Evolutionary conservation across 2,113 vertebrate species (phyloP).

Genomic region (Holacanthus passer): DNA sequence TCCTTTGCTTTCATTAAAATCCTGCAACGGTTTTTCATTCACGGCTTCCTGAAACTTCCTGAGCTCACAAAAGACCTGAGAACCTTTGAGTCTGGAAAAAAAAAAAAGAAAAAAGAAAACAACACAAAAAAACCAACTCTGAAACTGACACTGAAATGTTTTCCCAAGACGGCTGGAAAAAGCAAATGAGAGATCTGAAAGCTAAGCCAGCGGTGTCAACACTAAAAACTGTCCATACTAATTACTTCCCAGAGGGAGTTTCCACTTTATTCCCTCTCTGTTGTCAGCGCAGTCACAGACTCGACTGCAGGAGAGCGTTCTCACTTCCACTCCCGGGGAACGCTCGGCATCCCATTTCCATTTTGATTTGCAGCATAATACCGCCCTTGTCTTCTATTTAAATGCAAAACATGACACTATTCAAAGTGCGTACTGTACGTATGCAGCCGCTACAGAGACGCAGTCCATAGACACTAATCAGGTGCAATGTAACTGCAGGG

Average conservation of each 20-base stretch:
- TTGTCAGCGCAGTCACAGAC: conserved; percentile 58
- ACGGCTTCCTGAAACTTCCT: conserved; percentile 30
- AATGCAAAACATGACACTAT: conserved; percentile 63
- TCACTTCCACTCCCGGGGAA: conserved; percentile 46
- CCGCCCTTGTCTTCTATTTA: conserved; percentile 55
- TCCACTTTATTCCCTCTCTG: conserved; percentile 48
- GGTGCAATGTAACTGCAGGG: conserved; percentile 39
- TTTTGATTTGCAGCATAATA: conserved; percentile 57
- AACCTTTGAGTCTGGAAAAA: conserved; percentile 27
- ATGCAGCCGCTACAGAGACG: too few relatives aligned
- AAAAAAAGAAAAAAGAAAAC: neutral
- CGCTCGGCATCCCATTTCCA: conserved; percentile 45
- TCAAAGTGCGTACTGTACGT: conserved; percentile 15
- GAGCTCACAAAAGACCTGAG: conserved; percentile 24
- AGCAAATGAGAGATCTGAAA: conserved; percentile 65
- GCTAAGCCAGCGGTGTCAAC: conserved; percentile 68
- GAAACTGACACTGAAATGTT: conserved; percentile 52
- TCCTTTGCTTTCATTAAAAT: neutral
- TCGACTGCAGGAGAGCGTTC: conserved; percentile 27
- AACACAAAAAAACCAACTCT: neutral
- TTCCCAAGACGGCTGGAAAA: conserved; percentile 55
- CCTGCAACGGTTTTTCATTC: neutral
- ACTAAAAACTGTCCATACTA: conserved; percentile 69
- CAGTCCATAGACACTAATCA: conserved; percentile 45
- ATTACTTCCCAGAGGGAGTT: conserved; percentile 72